Evolutionary conservation across 2,113 vertebrate genomes (phyloP), one percentile per base, ranked within the genome.

Genomic region (Antechinus stuartii): DNA sequence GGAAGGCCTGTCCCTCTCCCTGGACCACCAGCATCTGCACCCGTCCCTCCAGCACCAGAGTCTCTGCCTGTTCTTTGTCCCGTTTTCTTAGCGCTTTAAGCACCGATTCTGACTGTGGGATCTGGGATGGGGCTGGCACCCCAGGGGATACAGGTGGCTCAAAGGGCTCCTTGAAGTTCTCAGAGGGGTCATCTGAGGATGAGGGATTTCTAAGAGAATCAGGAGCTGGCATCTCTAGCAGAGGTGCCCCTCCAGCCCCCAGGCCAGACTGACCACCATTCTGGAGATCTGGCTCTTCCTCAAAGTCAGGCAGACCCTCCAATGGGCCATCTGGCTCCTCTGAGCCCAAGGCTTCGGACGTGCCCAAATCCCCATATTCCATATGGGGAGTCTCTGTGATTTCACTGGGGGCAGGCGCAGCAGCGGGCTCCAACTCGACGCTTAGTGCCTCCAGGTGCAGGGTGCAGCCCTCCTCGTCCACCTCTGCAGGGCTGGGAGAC

Each of bases 1-100:
- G 98, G 96, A 99, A 99, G 61, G 99, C 96, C 9, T 91, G 98
- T 30, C 98, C 98, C 42, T 98, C 98, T 0, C 98, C 99, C 93
- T 99, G 99, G 49, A 99, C 98, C 96, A 99, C 99, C 19, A 99
- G 98, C 99, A 99, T 99, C 97, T 99, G 99, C 90, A 99, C 99
- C 25, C 99, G 98, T 10, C 99, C 99, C 95, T 99, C 99, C 95
- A 99, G 97, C 35, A 99, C 99, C 96, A 99, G 98, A 0, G 99
- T 98, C 68, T 99, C 99, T 0, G 99, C 99, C 96, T 99, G 99
- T 91, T 99, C 99, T 97, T 99, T 99, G 98, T 99, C 99, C 54
- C 99, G 99, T 94, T 98, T 99, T 96, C 99, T 99, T 91, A 99
- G 97, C 0, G 98, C 99, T 96, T 99, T 99, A 68, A 99, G 97